phyloP scores from a whole-genome alignment of 1,140 invertebrate genomes.

The Kradibia gibbosae region DNA sequence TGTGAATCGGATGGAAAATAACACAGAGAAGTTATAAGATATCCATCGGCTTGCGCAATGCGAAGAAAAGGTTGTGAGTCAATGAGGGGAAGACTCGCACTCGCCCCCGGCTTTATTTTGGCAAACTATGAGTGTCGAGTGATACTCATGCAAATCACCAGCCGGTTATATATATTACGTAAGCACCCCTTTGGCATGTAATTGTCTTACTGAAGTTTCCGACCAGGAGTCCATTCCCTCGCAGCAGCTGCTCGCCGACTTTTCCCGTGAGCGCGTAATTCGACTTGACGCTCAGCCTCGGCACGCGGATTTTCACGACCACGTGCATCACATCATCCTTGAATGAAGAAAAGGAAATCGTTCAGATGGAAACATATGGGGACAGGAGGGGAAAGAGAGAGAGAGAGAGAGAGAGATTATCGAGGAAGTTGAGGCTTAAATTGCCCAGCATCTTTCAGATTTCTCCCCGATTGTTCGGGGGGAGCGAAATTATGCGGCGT shows the following conservation, averaged over 20 bases:
- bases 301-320: constrained; percentile 65
- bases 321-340: constrained; percentile 70
- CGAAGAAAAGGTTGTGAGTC: neutral
- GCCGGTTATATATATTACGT: neutral
- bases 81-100: neutral
- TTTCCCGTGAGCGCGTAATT: constrained; percentile 65
- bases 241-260: constrained; percentile 62
- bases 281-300: constrained; percentile 63
- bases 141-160: neutral
- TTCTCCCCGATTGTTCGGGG: no score
- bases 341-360: constrained; percentile 50
- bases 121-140: no score
- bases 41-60: no score
- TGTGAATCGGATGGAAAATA: no score
- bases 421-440: no score
- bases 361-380: no score
- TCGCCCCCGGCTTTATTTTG: neutral
- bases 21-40: no score
- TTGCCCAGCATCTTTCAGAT: no score
- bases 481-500: no score
- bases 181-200: neutral
- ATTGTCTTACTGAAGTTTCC: constrained; percentile 68
- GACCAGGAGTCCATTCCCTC: constrained; percentile 63
- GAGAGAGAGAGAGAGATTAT: neutral
- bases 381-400: neutral